A percentile compares a stretch with the other conserved stretches of the same genome.
Evolutionary conservation across 2,113 vertebrate species (phyloP).

Genomic region (Malurus cyaneus): DNA sequence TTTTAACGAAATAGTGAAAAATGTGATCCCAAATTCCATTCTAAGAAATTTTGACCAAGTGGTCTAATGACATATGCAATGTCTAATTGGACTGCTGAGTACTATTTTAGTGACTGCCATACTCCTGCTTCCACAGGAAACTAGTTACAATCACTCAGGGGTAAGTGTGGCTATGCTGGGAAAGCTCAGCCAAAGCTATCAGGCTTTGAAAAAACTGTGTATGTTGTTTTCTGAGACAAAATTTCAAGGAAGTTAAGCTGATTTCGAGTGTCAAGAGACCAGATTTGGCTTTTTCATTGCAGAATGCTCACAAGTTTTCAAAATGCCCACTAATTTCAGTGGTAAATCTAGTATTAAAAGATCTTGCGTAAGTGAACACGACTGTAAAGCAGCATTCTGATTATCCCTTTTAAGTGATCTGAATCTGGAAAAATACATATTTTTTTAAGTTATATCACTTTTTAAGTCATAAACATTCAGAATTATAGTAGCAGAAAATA

Average conservation of each 20-base stretch:
- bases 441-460: not conserved
- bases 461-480: not conserved
- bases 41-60: not conserved
- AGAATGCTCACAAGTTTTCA: not conserved
- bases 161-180: not conserved
- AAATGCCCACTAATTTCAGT: not conserved
- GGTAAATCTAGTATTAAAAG: not conserved
- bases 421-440: not conserved
- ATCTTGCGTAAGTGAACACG: not conserved
- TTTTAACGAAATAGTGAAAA: conserved; percentile 7
- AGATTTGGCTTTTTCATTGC: not conserved
- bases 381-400: not conserved
- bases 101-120: not conserved
- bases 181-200: not conserved
- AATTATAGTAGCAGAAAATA: not conserved
- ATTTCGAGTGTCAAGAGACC: not conserved
- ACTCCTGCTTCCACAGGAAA: not conserved
- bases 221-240: not conserved
- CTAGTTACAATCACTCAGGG: not conserved
- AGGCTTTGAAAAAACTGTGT: not conserved
- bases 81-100: not conserved
- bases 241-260: not conserved
- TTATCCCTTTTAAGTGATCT: not conserved
- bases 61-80: not conserved
- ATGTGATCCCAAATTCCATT: not conserved